Evolutionary conservation across 2,113 vertebrate genomes (phyloP).

Genomic region (Gallinago paraguaiae): DNA sequence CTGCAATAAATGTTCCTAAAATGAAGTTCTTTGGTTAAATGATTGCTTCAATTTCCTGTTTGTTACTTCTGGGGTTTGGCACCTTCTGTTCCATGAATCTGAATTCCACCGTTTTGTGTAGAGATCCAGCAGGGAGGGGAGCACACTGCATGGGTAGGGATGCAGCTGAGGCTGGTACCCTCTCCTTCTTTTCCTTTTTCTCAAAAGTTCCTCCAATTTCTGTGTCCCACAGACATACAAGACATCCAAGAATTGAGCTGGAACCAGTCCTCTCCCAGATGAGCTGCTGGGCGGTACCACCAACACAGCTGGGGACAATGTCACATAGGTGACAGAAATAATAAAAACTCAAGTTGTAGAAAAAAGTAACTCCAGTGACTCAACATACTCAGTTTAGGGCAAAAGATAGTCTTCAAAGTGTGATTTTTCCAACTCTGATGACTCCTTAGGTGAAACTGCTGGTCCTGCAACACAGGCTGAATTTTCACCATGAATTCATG

Average conservation of each 20-base stretch:
- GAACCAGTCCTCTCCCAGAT: neutral
- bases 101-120: neutral
- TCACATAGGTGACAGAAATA: neutral
- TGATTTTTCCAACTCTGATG: neutral
- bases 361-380: neutral
- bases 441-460: neutral
- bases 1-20: neutral
- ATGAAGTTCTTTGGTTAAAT: neutral
- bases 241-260: neutral
- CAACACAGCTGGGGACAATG: neutral
- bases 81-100: neutral
- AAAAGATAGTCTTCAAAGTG: neutral
- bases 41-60: slow-evolving; percentile 11
- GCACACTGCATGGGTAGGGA: rapidly evolving
- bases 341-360: neutral
- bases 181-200: neutral
- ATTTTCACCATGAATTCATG: neutral
- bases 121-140: neutral
- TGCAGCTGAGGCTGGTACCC: neutral
- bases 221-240: neutral
- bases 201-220: neutral
- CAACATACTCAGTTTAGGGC: neutral
- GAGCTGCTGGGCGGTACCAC: neutral
- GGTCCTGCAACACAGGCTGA: neutral
- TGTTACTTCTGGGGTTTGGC: neutral